These are phyloP conservation scores for Drosophila paranaensis DNA, from an alignment of 2,888 invertebrate genomes.

Conservation along the genomic window DNA sequence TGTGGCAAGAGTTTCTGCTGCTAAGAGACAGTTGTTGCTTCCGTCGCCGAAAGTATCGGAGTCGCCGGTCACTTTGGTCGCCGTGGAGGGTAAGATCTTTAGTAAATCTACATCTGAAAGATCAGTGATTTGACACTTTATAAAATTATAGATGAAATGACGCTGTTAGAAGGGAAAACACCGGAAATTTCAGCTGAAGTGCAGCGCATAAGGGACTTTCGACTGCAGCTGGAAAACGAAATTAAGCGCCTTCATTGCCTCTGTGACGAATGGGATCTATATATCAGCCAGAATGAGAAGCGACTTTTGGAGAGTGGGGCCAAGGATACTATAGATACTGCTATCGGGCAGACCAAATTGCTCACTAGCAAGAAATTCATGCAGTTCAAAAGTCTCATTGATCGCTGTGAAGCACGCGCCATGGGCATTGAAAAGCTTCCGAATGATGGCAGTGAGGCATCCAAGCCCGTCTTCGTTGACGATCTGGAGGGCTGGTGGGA, in stretches of 20 bases:
- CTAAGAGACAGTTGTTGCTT: constrained; percentile 44
- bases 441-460: constrained; percentile 72
- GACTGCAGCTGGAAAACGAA: constrained; percentile 84
- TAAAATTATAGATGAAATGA: constrained; percentile 19
- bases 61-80: neutral
- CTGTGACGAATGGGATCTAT: constrained; percentile 85
- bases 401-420: constrained; percentile 79
- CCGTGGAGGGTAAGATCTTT: constrained; percentile 2
- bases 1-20: constrained; percentile 4
- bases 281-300: constrained; percentile 72
- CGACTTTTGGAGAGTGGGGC: constrained; percentile 82
- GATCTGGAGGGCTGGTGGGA: constrained; percentile 90
- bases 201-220: constrained; percentile 75
- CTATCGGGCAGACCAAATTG: constrained; percentile 91
- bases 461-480: constrained; percentile 84
- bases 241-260: constrained; percentile 84
- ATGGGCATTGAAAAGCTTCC: constrained; percentile 40
- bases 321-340: constrained; percentile 87
- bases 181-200: constrained; percentile 9
- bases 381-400: constrained; percentile 88
- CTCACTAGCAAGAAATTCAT: constrained; percentile 90
- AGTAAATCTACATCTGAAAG: neutral
- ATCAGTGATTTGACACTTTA: too few relatives aligned
- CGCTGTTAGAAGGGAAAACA: neutral
- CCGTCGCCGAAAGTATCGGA: neutral